Evolutionary conservation across 53 echinoderm and acorn worm species (phyloP).

Genomic region (Echinometra lucunter): DNA sequence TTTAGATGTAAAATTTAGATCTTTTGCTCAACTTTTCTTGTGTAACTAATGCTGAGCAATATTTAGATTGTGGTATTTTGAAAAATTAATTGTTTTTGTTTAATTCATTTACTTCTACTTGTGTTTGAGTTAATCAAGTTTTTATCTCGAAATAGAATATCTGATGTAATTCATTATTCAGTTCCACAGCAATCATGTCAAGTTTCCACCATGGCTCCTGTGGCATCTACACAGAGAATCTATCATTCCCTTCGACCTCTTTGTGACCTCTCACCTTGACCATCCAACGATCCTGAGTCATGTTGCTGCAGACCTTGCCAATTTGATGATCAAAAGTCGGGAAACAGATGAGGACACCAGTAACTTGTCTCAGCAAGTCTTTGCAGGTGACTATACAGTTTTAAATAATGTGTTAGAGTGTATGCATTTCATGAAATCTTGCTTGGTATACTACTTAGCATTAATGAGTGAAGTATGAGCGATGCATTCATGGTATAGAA

Average conservation of each 20-base stretch:
- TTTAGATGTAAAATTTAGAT: too few relatives aligned
- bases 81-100: too few relatives aligned
- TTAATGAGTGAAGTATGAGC: too few relatives aligned
- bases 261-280: slow-evolving; percentile 15
- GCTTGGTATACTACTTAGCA: too few relatives aligned
- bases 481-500: too few relatives aligned
- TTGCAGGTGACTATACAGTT: background rate
- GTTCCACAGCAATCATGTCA: background rate
- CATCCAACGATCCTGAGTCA: background rate
- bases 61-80: too few relatives aligned
- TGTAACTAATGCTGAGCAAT: too few relatives aligned
- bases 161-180: background rate
- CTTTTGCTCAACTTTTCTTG: too few relatives aligned
- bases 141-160: too few relatives aligned
- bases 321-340: slow-evolving; percentile 3
- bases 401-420: background rate
- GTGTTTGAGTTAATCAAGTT: too few relatives aligned
- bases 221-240: slow-evolving; percentile 67
- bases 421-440: too few relatives aligned
- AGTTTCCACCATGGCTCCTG: slow-evolving; percentile 53
- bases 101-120: too few relatives aligned
- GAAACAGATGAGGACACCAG: background rate
- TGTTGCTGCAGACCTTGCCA: slow-evolving; percentile 43
- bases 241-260: slow-evolving; percentile 62
- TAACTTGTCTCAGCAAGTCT: background rate